Conservation (phyloP, 2,113 vertebrate genomes). For the Cairina moschata region DNA sequence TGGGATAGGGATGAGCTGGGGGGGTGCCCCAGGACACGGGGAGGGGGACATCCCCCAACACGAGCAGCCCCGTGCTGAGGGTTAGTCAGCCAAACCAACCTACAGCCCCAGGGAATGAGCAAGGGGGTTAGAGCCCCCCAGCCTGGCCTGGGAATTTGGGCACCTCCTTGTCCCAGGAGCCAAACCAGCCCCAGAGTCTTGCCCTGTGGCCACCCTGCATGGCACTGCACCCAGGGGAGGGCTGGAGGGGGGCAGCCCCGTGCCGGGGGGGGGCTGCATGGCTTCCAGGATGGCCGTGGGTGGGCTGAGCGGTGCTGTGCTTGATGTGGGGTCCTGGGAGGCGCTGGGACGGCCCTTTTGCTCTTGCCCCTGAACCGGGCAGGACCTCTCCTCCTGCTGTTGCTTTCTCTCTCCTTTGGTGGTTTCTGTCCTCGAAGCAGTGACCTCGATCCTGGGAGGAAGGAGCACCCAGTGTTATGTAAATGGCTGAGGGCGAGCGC, state of each 20-base stretch:
- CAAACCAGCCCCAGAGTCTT: not conserved
- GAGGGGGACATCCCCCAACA: no score
- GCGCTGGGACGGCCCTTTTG: not conserved
- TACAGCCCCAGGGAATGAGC: not conserved
- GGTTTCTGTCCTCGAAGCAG: not conserved
- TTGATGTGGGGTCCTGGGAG: not conserved
- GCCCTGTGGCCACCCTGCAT: rapidly evolving
- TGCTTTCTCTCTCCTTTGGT: not conserved
- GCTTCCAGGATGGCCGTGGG: not conserved
- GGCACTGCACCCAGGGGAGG: not conserved
- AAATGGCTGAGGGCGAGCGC: not conserved
- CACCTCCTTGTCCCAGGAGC: not conserved
- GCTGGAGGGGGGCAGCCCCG: not conserved
- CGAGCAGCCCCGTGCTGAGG: not conserved
- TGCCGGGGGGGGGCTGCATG: not conserved
- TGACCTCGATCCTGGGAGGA: slow-evolving; percentile 12
- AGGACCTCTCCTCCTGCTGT: not conserved
- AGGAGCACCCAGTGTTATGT: not conserved
- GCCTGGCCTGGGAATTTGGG: not conserved
- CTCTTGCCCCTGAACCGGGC: not conserved
- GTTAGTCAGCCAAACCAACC: not conserved
- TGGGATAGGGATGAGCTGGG: not conserved
- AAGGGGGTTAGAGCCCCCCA: not conserved
- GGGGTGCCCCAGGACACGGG: not conserved
- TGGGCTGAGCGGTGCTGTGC: not conserved